Evolutionary conservation across 2,888 invertebrate species (phyloP).

Genomic region (Plutella xylostella): DNA sequence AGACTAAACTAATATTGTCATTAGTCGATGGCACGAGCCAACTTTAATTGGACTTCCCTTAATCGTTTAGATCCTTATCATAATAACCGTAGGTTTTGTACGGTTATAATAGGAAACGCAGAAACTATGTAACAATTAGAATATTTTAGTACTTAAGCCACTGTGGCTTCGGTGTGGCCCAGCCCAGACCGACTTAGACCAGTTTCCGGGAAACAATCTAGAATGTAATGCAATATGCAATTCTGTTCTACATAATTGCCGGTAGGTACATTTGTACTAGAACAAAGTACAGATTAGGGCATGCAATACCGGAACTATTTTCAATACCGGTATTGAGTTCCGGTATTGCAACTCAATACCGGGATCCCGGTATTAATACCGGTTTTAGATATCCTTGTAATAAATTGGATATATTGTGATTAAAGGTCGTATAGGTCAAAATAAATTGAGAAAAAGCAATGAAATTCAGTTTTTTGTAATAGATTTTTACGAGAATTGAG

Average conservation of each 20-base stretch:
- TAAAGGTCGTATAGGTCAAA: not conserved
- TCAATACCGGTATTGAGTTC: not conserved
- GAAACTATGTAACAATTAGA: not conserved
- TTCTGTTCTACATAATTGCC: not conserved
- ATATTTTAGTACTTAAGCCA: too few species aligned
- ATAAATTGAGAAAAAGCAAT: too few species aligned
- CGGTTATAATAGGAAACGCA: not conserved
- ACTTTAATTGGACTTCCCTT: too few species aligned
- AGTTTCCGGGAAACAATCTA: not conserved
- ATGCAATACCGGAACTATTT: too few species aligned
- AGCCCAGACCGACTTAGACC: not conserved
- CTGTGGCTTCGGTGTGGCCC: too few species aligned
- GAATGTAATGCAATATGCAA: constrained; percentile 3
- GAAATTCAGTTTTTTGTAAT: too few species aligned
- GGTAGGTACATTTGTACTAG: not conserved
- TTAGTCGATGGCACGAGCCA: too few species aligned
- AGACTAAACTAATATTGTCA: too few species aligned
- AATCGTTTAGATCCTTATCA: too few species aligned
- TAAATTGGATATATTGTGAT: not conserved
- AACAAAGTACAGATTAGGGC: not conserved
- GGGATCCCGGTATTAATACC: too few species aligned
- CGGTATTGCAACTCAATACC: not conserved
- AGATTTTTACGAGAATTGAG: too few species aligned
- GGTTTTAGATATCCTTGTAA: not conserved
- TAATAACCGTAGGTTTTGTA: not conserved